Base-by-base conservation (phyloP, 35 echinoderm and acorn worm species). In the Diadema setosum region DNA sequence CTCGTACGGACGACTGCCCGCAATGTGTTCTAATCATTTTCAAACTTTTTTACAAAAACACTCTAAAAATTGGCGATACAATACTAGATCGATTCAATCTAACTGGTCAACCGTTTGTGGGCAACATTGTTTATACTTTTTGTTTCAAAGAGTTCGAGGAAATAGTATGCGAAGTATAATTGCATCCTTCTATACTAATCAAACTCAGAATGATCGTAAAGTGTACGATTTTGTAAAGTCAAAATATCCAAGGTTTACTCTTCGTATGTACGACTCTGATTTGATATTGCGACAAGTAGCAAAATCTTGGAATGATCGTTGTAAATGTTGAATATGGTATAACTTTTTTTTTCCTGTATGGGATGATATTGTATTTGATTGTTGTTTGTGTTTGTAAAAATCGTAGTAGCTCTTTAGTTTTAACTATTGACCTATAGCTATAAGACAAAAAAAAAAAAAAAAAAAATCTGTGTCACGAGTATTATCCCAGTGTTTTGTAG, bases 91-190 rank as follows among this genome's bases (percentile, higher is more conserved):
- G 5, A 2, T 88, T 45, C 86, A 88, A 34, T 27, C 40, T 74
- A 12, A 42, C 5, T 55, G 35, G 43, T 88, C 86, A 5, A 58
- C 65, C 31, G 86, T 88, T 11, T 88, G 86, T 60, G 86, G 86
- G 3, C 86, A 88, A 27, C 81, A 78, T 58, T 88, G 86, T 80
- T 57, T 88, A 2, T 88, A 65, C 43, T 88, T 65, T 81, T 34
- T 88, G 4, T 20, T 88, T 1, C 86, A 88, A 39, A 70, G 69
- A 21, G 41, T 75, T 52, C 15, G 42, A 58, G 42, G 67, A 11
- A 78, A 74, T 74, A 34, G 0, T 31, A 74, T 74, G 67, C 17
- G 27, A 5, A 74, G 67, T 25, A 73, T 73, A 33, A 35, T 73
- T 3, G 30, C 67, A 33, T 15, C 15, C 5, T 73, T 73, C 37